Base-by-base conservation (phyloP, 2,888 invertebrate species). In the Andrena fulva region DNA sequence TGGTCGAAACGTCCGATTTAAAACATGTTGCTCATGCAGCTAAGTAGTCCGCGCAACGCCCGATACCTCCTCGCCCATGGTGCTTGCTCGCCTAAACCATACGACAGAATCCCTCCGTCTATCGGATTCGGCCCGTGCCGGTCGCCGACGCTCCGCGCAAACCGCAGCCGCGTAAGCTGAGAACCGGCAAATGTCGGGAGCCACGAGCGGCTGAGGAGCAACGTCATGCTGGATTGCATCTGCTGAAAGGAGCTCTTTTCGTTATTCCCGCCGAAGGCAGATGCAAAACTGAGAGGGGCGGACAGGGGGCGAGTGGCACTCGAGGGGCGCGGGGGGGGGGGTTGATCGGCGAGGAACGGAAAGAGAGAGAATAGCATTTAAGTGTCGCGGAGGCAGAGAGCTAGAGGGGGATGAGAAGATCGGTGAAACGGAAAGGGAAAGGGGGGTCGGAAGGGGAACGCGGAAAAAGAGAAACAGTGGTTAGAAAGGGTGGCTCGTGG, bases 141-240 rank as follows among this genome's bases (percentile, higher is more conserved):
- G 7, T 10, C n/a, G 42, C 29, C 8, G 24, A 50, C 63, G 29
- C 60, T 24, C 52, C 66, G 71, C 60, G 68, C 20, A 75, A 78
- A 83, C 78, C 88, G 88, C 89, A 89, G 89, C 86, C 87, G 86
- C 87, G 89, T 92, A 92, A 92, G 91, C 91, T 91, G 91, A 91
- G 91, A 91, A 91, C 90, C 91, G 89, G 91, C 92, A 91, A 92
- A 92, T 91, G 92, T 92, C 89, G 91, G 84, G 83, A 85, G 78
- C 89, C 88, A 84, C 83, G 84, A 89, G 87, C 89, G 90, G 91
- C 90, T 90, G 91, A 91, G 91, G 89, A 91, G 86, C 86, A 88
- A 80, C 90, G 90, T 90, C 90, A 92, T 87, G 92, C 88, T 88
- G 91, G 91, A 92, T 92, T 91, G 92, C 92, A 91, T 91, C 91